Percentiles rank a stretch among this genome's conserved stretches.
These are phyloP conservation scores for Amorpha juglandis DNA, from an alignment of 2,888 invertebrate genomes.

Conservation along the genomic window DNA sequence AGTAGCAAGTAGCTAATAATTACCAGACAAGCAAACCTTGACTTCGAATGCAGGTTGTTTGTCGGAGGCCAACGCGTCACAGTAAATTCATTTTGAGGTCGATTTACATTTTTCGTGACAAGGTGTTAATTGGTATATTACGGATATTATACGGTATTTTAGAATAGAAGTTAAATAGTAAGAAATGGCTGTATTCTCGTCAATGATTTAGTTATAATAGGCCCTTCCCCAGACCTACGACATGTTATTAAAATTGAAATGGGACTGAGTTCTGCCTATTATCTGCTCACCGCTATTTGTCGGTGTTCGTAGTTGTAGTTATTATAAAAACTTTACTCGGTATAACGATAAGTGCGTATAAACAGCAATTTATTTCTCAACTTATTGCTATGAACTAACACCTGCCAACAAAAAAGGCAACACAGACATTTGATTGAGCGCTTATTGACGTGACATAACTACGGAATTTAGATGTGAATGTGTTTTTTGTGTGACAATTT, in stretches of 20 bases:
- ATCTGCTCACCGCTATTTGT: no score
- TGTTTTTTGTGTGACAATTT: not conserved
- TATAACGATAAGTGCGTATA: no score
- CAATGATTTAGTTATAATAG: not conserved
- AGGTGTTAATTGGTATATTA: not conserved
- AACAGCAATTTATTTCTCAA: not conserved
- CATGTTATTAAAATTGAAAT: not conserved
- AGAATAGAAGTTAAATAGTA: no score
- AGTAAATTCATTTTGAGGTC: conserved; percentile 8
- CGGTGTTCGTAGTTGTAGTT: no score
- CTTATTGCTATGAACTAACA: not conserved
- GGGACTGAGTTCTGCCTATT: no score
- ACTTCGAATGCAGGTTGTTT: conserved; percentile 48
- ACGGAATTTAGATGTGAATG: not conserved
- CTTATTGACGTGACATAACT: not conserved
- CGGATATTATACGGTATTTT: not conserved
- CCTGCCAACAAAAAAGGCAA: not conserved
- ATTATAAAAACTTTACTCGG: no score
- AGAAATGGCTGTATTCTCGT: not conserved
- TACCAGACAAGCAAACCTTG: conserved; percentile 56
- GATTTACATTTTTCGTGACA: conserved; percentile 17
- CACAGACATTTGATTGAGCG: not conserved
- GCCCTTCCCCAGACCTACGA: not conserved
- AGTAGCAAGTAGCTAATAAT: conserved; percentile 38
- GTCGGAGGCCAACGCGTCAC: conserved; percentile 25